Percentiles rank a stretch among this genome's conserved stretches.
phyloP scores from a whole-genome alignment of 30 jellyfish, hydroid and myxozoan genomes.

The Euphysa ruthae region DNA sequence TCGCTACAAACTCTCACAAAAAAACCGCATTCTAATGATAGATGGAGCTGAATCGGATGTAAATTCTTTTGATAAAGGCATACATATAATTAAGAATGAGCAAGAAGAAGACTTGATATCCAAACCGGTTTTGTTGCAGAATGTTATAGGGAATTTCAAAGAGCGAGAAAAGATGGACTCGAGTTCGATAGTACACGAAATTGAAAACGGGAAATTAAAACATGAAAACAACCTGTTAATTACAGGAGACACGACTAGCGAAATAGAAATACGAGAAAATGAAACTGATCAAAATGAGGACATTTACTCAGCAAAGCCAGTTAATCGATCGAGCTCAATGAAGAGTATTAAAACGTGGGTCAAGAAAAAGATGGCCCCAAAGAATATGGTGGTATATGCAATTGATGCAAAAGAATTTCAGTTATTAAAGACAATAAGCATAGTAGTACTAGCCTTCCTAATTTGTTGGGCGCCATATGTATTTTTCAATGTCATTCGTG shows the following conservation, averaged over 20 bases:
- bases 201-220: too few relatives aligned
- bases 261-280: too few relatives aligned
- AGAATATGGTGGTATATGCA: background rate
- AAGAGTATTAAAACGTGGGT: background rate
- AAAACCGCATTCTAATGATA: background rate
- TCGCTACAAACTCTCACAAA: background rate
- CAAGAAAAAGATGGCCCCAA: background rate
- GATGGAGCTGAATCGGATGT: background rate
- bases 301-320: background rate
- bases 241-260: too few relatives aligned
- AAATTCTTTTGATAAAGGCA: too few relatives aligned
- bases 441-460: constrained; percentile 44
- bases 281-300: background rate
- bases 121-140: background rate
- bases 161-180: background rate
- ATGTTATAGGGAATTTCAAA: background rate
- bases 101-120: background rate
- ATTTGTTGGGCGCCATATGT: constrained; percentile 75
- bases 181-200: background rate
- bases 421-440: constrained; percentile 36
- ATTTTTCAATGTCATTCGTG: constrained; percentile 34
- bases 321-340: background rate
- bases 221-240: too few relatives aligned
- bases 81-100: background rate
- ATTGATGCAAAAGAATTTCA: constrained; percentile 31